Percentiles rank a stretch among this genome's conserved stretches.
Evolutionary conservation across 2,888 invertebrate genomes (phyloP).

Genomic region (Tenthredo scrophulariae): DNA sequence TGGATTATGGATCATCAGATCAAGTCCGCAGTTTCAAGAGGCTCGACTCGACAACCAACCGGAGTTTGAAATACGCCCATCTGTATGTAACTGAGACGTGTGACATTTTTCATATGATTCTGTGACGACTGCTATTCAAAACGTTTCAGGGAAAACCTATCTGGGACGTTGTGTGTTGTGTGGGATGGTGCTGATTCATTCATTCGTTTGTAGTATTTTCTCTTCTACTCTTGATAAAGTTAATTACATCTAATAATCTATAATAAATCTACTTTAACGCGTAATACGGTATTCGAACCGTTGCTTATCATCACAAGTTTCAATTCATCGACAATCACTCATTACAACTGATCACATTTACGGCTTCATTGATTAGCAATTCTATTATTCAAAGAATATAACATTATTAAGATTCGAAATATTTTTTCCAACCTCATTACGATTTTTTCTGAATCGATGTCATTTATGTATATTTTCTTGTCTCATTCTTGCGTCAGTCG

Average conservation of each 20-base stretch:
- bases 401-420: neutral
- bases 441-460: neutral
- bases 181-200: neutral
- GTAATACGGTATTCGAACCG: constrained; percentile 18
- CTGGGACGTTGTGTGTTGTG: neutral
- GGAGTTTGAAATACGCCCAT: too few relatives aligned
- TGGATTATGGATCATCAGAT: too few relatives aligned
- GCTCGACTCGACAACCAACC: too few relatives aligned
- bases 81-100: too few relatives aligned
- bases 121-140: neutral
- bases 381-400: neutral
- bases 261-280: neutral
- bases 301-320: constrained; percentile 41
- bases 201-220: neutral
- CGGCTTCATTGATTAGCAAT: neutral
- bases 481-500: neutral
- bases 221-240: neutral
- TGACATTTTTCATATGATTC: neutral
- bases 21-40: too few relatives aligned
- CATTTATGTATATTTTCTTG: neutral
- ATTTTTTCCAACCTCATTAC: neutral
- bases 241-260: neutral
- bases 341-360: neutral
- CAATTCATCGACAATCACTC: constrained; percentile 2
- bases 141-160: neutral